Base-by-base conservation (phyloP, 2,797 vertebrate species). In the Uromys caudimaculatus region DNA sequence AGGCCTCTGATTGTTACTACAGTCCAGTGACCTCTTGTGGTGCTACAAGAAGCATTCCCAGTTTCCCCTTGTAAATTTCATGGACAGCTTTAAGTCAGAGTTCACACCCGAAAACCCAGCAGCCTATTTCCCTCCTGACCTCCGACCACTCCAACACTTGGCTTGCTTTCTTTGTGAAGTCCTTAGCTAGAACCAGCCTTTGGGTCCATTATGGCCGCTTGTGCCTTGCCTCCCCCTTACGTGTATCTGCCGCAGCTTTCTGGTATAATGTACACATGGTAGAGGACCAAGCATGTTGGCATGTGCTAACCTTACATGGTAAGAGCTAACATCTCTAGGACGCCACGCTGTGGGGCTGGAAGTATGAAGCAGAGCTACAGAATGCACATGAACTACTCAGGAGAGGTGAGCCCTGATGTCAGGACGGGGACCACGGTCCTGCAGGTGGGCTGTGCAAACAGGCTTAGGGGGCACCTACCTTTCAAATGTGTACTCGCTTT, bases 401-500 rank as follows among this genome's bases (percentile, higher is more conserved):
- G 21, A 0, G 3, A 64, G 85, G 87, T 58, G n/a, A 29, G 10
- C 3, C 64, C 64, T 27, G 21, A 6, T 6, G 62, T 9, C 21
- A 12, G 50, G 58, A 8, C 5, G 60, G 35, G 1, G 44, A 11
- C 56, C 19, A 1, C 2, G 7, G 71, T 78, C 10, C 67, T 17
- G 3, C 44, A 6, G 32, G 29, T 0, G 21, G 14, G 10, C 41
- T 64, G 41, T 44, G 41, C 58, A 47, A 0, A 1, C 5, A 1
- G 69, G 67, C 16, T 16, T 3, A 16, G 56, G 76, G 47, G 3
- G 0, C 0, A 23, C 6, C 73, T 98, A 99, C 99, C 99, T 99
- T 97, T 99, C 99, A 79, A 99, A 99, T 0, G 99, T 99, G 97
- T 99, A 99, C 98, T 99, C 99, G 21, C 99, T 99, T 98, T 99